Evolutionary conservation across 2,113 vertebrate genomes (phyloP), one percentile per base, ranked within the genome.

Genomic region (Sinocyclocheilus rhinocerous): DNA sequence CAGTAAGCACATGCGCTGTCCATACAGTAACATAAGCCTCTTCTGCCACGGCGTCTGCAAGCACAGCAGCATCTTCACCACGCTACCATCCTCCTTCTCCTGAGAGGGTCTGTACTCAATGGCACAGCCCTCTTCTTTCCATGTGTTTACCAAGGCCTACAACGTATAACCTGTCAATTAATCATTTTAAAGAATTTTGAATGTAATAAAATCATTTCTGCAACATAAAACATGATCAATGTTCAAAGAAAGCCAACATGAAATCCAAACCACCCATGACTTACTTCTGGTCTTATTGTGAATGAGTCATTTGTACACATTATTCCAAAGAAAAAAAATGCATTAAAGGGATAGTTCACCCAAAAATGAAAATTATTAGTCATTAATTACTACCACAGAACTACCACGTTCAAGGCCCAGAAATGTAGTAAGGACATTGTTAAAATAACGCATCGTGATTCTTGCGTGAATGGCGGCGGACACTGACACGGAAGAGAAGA

Each of bases 121-220:
- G 26, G 67, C 29, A 70, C 67, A 70, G 29, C 65, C 65, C 65
- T 69, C 65, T 36, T 69, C 65, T 16, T 69, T 33, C 65, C 29
- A 69, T 69, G 65, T 18, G 65, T 36, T 69, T 69, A 69, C 65
- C 67, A 69, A 69, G 67, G 67, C 33, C 67, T 70, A 70, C 33
- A 70, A 70, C 2, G 0, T 11, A 70, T 39, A 39, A 20, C 3
- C 67, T 70, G 7, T 70, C 67, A 70, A 39, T 70, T 70, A 70
- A 39, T 69, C 67, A 18, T 33, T 69, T 36, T 69, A 16, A 69
- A 69, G 2, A 69, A 29, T 36, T 33, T 36, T 36, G 29, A 69
- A 36, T 36, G 7, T 4, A 20, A 70, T 39, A 36, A 20, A 36
- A 70, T 20, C 65, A 29, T 36, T 9, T 18, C 7, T 70, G 67